Conservation (phyloP, 2,797 vertebrate species). For the Tachyglossus aculeatus region DNA sequence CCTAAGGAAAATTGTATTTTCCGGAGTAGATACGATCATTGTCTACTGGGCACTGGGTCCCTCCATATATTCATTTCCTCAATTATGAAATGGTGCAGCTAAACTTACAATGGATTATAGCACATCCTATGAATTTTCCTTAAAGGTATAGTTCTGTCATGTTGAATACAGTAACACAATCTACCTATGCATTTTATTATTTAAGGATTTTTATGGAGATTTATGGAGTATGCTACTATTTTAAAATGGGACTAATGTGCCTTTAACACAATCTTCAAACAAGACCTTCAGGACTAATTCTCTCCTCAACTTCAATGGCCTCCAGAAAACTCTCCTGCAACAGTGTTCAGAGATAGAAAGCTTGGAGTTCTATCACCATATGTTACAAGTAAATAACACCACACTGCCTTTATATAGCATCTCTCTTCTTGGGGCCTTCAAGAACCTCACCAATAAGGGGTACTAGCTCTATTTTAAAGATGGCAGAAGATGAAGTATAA, state of each 20-base stretch:
- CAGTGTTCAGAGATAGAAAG: conserved; percentile 20
- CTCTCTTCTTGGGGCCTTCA: conserved; percentile 2
- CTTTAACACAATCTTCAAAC: conserved; percentile 46
- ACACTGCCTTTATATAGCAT: conserved; percentile 37
- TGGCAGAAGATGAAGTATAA: background rate
- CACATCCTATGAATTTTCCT: too few species aligned
- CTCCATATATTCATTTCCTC: too few species aligned
- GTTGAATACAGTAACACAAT: too few species aligned
- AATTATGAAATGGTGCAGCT: too few species aligned
- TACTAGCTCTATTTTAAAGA: background rate
- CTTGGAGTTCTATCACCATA: conserved; percentile 39
- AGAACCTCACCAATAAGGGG: background rate
- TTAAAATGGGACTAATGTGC: conserved; percentile 61
- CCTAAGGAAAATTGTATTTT: too few species aligned
- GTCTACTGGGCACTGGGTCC: too few species aligned
- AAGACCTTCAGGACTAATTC: conserved; percentile 31
- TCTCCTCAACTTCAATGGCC: conserved; percentile 33
- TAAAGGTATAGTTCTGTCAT: too few species aligned
- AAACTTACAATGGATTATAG: too few species aligned
- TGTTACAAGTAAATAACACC: conserved; percentile 39
- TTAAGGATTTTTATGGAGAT: too few species aligned
- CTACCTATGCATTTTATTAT: too few species aligned
- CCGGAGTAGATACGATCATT: too few species aligned
- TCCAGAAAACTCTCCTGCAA: conserved; percentile 44
- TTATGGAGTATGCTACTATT: conserved; percentile 55